Evolutionary conservation across 2,113 vertebrate genomes (phyloP).

Genomic region (Trichechus manatus): DNA sequence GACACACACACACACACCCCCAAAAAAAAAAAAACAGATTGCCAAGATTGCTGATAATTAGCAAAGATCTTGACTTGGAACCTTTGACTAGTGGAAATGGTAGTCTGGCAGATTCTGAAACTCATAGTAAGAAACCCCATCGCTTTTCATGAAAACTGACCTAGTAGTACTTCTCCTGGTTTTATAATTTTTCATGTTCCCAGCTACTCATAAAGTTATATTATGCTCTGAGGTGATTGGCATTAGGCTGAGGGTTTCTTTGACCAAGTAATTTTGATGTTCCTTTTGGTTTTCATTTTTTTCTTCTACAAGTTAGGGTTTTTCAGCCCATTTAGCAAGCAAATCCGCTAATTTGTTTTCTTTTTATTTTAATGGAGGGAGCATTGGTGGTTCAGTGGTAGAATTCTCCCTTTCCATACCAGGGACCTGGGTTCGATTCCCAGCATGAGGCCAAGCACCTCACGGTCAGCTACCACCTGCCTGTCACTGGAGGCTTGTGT

Average conservation of each 20-base stretch:
- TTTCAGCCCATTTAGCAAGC: not conserved
- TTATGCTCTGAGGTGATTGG: not conserved
- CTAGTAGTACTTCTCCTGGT: not conserved
- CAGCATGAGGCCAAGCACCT: too few relatives aligned
- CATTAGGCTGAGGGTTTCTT: not conserved
- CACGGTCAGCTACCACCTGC: too few relatives aligned
- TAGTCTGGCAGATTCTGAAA: not conserved
- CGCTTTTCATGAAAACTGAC: not conserved
- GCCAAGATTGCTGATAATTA: not conserved
- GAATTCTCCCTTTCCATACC: too few relatives aligned
- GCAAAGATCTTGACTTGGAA: conserved; percentile 13
- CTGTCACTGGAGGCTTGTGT: too few relatives aligned
- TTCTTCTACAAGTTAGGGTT: conserved; percentile 18
- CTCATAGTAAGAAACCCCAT: not conserved
- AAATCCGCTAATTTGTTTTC: not conserved
- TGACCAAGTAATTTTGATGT: not conserved
- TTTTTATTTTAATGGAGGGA: not conserved
- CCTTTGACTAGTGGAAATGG: not conserved
- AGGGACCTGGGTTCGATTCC: too few relatives aligned
- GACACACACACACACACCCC: too few relatives aligned
- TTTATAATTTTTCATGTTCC: conserved; percentile 18
- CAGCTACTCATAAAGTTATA: not conserved
- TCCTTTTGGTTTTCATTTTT: not conserved
- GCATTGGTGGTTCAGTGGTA: too few relatives aligned
- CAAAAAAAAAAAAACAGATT: not conserved